Evolutionary conservation across 1,140 invertebrate genomes (phyloP), one percentile per base, ranked within the genome.

Genomic region (Latrodectus geometricus): DNA sequence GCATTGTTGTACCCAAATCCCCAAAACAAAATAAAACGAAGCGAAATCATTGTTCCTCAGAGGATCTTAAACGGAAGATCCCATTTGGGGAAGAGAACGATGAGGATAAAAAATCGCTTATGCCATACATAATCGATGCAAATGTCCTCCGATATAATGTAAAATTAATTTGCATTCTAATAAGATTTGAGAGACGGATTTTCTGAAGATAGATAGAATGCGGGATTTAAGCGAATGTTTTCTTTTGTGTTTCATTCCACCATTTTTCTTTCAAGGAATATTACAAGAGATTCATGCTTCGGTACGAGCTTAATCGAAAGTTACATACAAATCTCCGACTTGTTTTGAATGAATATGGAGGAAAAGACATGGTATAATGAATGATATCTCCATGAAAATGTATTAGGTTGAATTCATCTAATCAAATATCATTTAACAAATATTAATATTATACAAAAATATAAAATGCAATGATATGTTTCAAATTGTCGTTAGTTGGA

Each of bases 141-240:
- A 74, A 83, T 73, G 23, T 50, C 78, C 54, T 54, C 74, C 52
- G 70, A 68, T 83, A 50, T 83, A 83, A 83, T 83, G 80, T 74
- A 83, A 83, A 83, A 83, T 83, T 83, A 83, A 83, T 83, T 83
- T 83, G 80, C 80, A 83, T 83, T 83, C 80, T 83, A 83, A 83
- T 83, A 83, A 83, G 80, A 21, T 61, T 83, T 23, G 78, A 54
- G 66, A 54, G 78, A 70, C 69, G 35, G 48, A 73, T 17, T 73
- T 17, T 48, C 68, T 20, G 17, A 69, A 21, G 20, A 11, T 69
- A 61, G 54, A 61, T 14, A 61, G 54, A 61, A 14, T 14, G 54
- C 11, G 54, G 11, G 11, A 61, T 61, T 17, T 61, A 61, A 61
- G 54, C 54, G 54, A 61, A 61, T 61, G 54, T 61, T 61, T 61